Percentiles rank a stretch among this genome's conserved stretches.
Conservation (phyloP, 2,797 vertebrate species). For the Odontamblyopus rebecca region DNA sequence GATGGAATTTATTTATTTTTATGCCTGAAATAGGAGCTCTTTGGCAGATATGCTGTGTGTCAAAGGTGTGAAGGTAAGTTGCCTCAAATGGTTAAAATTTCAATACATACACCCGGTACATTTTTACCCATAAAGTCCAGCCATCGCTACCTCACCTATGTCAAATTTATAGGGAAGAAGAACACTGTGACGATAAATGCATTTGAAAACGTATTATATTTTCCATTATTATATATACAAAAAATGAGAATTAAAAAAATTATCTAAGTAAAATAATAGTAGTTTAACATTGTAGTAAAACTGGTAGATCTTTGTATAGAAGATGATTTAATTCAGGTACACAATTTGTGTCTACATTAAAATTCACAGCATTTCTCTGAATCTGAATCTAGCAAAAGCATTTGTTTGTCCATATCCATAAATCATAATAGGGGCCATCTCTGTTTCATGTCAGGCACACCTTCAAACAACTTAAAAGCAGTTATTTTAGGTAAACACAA, state of each 20-base stretch:
- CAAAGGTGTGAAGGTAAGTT: constrained; percentile 4
- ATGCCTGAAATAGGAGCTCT: constrained; percentile 14
- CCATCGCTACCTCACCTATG: background rate
- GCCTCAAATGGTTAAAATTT: constrained; percentile 3
- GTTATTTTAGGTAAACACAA: constrained; percentile 8
- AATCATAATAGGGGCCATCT: background rate
- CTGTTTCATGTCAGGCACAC: background rate
- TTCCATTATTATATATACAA: no score
- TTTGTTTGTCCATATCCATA: constrained; percentile 2
- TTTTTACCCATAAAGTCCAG: background rate
- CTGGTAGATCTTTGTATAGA: background rate
- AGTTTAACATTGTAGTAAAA: background rate
- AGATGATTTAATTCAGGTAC: background rate
- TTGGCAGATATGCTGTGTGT: background rate
- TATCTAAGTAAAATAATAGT: no score
- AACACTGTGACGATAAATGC: no score
- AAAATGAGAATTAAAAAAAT: no score
- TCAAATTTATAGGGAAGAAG: no score
- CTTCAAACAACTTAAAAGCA: background rate
- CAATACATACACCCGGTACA: background rate
- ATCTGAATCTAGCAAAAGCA: no score
- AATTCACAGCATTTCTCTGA: background rate
- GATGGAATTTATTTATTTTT: constrained; percentile 40
- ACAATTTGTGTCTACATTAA: background rate
- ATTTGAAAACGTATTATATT: no score